phyloP scores from a whole-genome alignment of 1,140 invertebrate species.

The Bombus confusus region DNA sequence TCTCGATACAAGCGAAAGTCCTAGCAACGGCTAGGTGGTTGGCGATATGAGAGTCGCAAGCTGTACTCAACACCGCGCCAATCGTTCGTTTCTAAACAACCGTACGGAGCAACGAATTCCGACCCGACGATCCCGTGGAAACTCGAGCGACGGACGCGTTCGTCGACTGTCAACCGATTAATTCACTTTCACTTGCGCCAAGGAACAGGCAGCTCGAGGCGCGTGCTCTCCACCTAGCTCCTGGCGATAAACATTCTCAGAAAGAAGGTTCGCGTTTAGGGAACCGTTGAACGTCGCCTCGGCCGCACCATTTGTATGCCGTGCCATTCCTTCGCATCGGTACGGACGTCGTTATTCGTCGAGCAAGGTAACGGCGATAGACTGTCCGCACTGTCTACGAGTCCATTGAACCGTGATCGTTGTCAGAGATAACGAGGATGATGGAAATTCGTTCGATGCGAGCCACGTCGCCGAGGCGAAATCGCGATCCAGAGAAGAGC shows the following conservation, averaged over 20 bases:
- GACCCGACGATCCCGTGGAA: neutral
- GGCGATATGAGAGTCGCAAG: too few relatives aligned
- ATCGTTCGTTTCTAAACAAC: too few relatives aligned
- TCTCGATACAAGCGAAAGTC: too few relatives aligned
- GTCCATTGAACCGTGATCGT: neutral
- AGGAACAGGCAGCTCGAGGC: too few relatives aligned
- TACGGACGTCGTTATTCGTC: too few relatives aligned
- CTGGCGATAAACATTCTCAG: accelerated
- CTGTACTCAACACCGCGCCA: too few relatives aligned
- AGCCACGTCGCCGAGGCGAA: too few relatives aligned
- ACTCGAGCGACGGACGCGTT: accelerated
- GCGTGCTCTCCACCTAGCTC: too few relatives aligned
- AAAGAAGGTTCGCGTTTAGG: accelerated
- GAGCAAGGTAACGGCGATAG: too few relatives aligned
- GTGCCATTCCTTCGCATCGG: too few relatives aligned
- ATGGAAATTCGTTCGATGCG: neutral
- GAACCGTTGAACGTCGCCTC: neutral
- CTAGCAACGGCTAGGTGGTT: too few relatives aligned
- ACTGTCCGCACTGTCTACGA: neutral
- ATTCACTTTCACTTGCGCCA: neutral
- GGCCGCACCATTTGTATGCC: too few relatives aligned
- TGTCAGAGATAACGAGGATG: neutral
- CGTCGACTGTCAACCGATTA: neutral
- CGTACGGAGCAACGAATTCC: accelerated
- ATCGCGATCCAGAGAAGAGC: neutral